Conservation (phyloP, 2,888 invertebrate species). For the Dryocosmus kuriphilus region DNA sequence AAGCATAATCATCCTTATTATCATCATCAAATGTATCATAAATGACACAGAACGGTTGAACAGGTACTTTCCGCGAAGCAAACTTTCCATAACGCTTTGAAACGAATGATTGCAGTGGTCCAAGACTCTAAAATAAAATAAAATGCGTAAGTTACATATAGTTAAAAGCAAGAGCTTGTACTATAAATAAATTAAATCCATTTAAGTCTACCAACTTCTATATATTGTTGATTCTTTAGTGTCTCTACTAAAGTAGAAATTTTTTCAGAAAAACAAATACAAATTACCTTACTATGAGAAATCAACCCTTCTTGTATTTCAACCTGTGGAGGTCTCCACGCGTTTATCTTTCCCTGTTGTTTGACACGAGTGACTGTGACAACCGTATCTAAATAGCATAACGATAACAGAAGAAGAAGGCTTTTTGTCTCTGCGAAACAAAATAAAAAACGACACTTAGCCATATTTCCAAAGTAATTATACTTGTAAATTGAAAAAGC, state of each 20-base stretch:
- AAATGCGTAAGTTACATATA: background rate
- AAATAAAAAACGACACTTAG: background rate
- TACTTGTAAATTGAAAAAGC: too few species aligned
- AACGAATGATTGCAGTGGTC: background rate
- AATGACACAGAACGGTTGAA: background rate
- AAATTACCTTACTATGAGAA: background rate
- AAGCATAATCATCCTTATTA: background rate
- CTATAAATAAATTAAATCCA: too few species aligned
- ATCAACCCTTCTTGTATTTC: constrained; percentile 3
- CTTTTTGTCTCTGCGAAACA: background rate
- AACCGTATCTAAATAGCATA: background rate
- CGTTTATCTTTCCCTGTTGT: background rate
- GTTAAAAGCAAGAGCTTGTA: background rate
- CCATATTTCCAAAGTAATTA: background rate
- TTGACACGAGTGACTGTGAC: background rate
- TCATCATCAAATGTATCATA: background rate
- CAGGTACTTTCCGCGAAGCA: background rate
- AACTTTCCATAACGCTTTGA: background rate
- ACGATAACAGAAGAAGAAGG: too few species aligned
- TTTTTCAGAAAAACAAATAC: background rate
- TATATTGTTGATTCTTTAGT: background rate
- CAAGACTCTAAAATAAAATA: background rate
- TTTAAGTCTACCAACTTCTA: background rate
- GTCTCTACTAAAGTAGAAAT: background rate
- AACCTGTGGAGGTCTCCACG: background rate